Base-by-base conservation (phyloP, 2,113 vertebrate genomes). In the Dipodomys stephensi region DNA sequence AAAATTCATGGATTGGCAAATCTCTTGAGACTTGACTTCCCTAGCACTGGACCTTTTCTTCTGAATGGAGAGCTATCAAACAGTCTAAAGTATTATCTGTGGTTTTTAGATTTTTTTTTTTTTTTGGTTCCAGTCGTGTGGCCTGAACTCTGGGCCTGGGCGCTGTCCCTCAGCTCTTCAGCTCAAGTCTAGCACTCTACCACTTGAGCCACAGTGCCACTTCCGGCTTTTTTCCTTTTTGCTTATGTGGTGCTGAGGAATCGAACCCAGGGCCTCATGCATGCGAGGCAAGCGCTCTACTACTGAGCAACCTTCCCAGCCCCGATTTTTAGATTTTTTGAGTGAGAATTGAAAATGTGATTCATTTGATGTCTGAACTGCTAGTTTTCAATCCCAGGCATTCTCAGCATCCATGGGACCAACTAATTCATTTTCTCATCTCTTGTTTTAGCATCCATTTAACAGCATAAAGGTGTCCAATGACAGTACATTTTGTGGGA, bases 1-100 rank as follows among this genome's bases (percentile, higher is more conserved):
- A 60, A 79, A 92, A 76, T 46, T 53, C n/a, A 7, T 8, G 6
- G 18, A 25, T 28, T 74, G 78, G 30, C 44, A 73, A 23, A 89
- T 93, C 32, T 80, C 46, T 25, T 25, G 80, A 82, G 65, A 83
- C 91, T 77, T 12, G 83, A 64, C 83, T 78, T 88, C 44, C 30
- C 72, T 60, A 72, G 27, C n/a, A 57, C 0, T 87, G 44, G 53
- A 53, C 77, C 90, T 90, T 95, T 85, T 68, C n/a, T 91, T 93
- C 73, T 93, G 57, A 84, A 87, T 81, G n/a, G 74, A 89, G 80
- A 72, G 49, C 12, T 80, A 20, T 79, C 64, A 65, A 44, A 35
- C 78, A 44, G 32, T 15, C 68, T 80, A 64, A 60, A 28, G 19
- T 49, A 77, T 7, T 67, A 15, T 69, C 71, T 79, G 22, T 71